A percentile compares a stretch with the other conserved stretches of the same genome.
These are phyloP conservation scores for Saxidomus purpurata DNA, from an alignment of 1,140 invertebrate genomes.

Conservation along the genomic window DNA sequence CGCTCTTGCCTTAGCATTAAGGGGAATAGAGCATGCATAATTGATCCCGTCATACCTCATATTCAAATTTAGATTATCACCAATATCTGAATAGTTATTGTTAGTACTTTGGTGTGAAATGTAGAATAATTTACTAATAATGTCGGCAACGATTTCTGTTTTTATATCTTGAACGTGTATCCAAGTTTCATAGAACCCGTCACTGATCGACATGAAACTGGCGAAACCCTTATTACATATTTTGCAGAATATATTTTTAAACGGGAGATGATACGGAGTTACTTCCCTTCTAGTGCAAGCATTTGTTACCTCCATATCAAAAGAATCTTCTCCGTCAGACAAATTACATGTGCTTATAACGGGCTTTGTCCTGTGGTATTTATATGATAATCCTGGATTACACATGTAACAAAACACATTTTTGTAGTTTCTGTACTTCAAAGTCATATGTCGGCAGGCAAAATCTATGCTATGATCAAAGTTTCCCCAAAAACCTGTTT, in stretches of 20 bases:
- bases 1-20: too few species aligned
- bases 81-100: too few species aligned
- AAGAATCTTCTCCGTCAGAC: not conserved
- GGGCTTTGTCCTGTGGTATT: not conserved
- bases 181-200: not conserved
- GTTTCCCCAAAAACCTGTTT: not conserved
- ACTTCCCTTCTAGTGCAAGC: not conserved
- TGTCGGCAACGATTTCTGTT: not conserved
- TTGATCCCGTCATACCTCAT: too few species aligned
- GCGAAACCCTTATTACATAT: not conserved
- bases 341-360: not conserved
- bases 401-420: slow-evolving; percentile 39
- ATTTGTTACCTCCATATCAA: not conserved
- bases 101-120: too few species aligned
- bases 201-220: not conserved
- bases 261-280: not conserved
- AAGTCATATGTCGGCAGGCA: not conserved
- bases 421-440: slow-evolving; percentile 22
- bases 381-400: slow-evolving; percentile 3
- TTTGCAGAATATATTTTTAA: slow-evolving; percentile 1
- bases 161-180: not conserved
- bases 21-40: too few species aligned
- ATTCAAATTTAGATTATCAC: too few species aligned
- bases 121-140: too few species aligned
- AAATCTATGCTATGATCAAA: slow-evolving; percentile 22